These are phyloP conservation scores for Heteromurus nitidus DNA, from an alignment of 2,888 invertebrate genomes.

Conservation along the genomic window DNA sequence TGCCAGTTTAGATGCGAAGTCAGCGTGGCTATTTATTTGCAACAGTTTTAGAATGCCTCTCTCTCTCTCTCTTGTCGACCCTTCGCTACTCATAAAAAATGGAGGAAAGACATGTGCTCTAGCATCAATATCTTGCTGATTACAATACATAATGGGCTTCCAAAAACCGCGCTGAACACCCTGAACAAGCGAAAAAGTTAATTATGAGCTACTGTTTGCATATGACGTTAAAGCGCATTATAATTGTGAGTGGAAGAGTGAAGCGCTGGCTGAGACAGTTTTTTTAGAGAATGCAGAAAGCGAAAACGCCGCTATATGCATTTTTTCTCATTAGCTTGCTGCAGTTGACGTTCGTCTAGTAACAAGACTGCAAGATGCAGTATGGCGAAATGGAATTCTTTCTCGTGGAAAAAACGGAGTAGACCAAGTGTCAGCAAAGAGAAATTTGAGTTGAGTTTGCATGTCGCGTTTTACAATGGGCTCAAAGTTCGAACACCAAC, in stretches of 20 bases:
- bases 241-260: not conserved
- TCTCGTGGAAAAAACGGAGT: slow-evolving; percentile 21
- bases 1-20: slow-evolving; percentile 55
- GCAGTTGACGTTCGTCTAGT: too few relatives aligned
- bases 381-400: too few relatives aligned
- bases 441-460: slow-evolving; percentile 29
- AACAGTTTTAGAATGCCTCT: slow-evolving; percentile 23
- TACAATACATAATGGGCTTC: not conserved
- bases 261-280: too few relatives aligned
- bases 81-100: slow-evolving; percentile 52
- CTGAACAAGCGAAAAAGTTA: slow-evolving; percentile 36
- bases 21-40: slow-evolving; percentile 55
- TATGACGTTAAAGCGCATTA: too few relatives aligned
- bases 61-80: slow-evolving; percentile 43
- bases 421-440: slow-evolving; percentile 62
- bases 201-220: slow-evolving; percentile 24
- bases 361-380: too few relatives aligned
- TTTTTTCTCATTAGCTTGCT: too few relatives aligned
- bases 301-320: too few relatives aligned
- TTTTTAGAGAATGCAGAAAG: too few relatives aligned
- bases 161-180: slow-evolving; percentile 13
- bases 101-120: slow-evolving; percentile 46
- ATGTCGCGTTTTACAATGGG: slow-evolving; percentile 52
- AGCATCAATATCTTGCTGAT: slow-evolving; percentile 41
- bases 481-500: slow-evolving; percentile 59